Base-by-base conservation (phyloP, 1,140 invertebrate genomes). In the Eubasilissa regina region DNA sequence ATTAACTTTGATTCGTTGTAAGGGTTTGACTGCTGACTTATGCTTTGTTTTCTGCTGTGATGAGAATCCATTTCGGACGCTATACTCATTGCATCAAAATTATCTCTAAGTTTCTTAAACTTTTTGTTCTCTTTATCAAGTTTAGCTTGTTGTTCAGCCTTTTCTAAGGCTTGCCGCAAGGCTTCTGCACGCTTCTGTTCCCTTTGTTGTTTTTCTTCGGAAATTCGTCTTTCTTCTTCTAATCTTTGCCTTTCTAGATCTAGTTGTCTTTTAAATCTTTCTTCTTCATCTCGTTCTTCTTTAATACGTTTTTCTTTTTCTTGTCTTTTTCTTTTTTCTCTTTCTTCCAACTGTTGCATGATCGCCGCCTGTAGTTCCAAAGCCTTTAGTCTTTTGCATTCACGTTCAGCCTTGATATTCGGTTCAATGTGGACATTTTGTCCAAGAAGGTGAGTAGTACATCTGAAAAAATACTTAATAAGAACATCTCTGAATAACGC, bases 361-460 rank as follows among this genome's bases (percentile, higher is more conserved):
- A 95, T 94, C 11, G 93, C 93, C 53, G 91, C 92, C 85, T 95
- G 94, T 73, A 94, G 89, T 84, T 94, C 93, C 79, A 94, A 83
- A 12, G 94, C 94, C 85, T 93, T 92, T 75, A 93, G 91, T 53
- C 94, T 87, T 84, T 90, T 92, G 74, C 88, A 87, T 86, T 95
- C 93, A 70, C 93, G 87, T 86, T 94, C 92, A 12, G 92, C 92
- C 78, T 93, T 86, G 75, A 93, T 89, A 81, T 92, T 90, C 3
- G 92, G 90, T 84, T 94, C 93, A 53, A 94, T 84, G n/a, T 92
- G 93, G 44, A 92, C 90, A 85, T 94, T 94, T 87, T 95, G 93
- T 55, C 94, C 94, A 79, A 93, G 87, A 48, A 94, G 86, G 84
- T 91, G 93, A 47, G 90, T 92, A 83, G 92, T 92, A 35, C 83